These are phyloP conservation scores for Sanderia malayensis DNA, from an alignment of 30 jellyfish, hydroid and myxozoan genomes.

Conservation along the genomic window DNA sequence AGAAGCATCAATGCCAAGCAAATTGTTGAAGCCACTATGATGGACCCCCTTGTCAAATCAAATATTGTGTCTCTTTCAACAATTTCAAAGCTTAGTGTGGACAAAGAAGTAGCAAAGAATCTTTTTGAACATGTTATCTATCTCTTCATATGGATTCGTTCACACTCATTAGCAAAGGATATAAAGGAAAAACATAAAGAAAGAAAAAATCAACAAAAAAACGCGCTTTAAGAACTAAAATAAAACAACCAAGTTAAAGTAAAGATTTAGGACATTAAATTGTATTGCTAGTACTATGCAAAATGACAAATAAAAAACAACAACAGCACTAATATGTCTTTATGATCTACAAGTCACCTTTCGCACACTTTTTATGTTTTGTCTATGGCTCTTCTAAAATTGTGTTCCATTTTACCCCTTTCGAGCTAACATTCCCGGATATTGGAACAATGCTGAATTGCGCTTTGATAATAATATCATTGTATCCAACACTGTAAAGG, in stretches of 20 bases:
- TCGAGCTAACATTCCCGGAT: conserved; percentile 14
- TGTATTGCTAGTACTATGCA: no score
- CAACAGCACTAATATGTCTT: no score
- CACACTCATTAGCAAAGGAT: conserved; percentile 31
- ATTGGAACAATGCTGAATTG: not conserved
- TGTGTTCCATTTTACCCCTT: no score
- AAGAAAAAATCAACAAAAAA: conserved; percentile 7
- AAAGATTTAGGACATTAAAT: conserved; percentile 17
- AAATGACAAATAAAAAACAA: no score
- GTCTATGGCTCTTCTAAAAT: no score
- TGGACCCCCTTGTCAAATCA: conserved; percentile 20
- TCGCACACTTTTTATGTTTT: no score
- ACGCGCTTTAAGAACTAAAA: conserved; percentile 24
- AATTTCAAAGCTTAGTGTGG: conserved; percentile 19
- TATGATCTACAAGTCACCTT: no score
- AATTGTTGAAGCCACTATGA: conserved; percentile 38
- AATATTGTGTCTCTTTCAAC: not conserved
- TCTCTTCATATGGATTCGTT: conserved; percentile 22
- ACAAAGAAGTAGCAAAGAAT: conserved; percentile 31
- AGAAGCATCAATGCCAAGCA: conserved; percentile 37
- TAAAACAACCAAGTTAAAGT: conserved; percentile 15
- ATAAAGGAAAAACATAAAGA: conserved; percentile 32
- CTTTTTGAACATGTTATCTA: conserved; percentile 24
- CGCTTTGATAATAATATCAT: conserved; percentile 19
- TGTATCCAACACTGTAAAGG: conserved; percentile 21